A percentile compares a stretch with the other conserved stretches of the same genome.
Conservation (phyloP, 2,888 invertebrate genomes). For the Apocheima hispidaria region DNA sequence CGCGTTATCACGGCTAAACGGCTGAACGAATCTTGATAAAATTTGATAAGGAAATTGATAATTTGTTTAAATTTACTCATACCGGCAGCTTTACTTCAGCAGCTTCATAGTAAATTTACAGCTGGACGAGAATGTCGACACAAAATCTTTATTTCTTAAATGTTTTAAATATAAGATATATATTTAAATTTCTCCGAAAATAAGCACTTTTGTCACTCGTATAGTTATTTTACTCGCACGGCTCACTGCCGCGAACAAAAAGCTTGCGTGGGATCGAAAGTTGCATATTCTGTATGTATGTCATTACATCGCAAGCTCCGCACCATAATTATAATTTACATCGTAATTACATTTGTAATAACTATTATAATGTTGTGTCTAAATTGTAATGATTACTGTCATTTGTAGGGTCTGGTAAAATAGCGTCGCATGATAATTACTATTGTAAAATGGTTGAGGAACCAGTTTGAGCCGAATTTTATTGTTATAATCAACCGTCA, state of each 20-base stretch:
- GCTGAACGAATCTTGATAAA: no score
- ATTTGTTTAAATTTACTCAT: no score
- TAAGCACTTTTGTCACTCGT: no score
- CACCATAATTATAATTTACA: conserved; percentile 35
- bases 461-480: conserved; percentile 21
- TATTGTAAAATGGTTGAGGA: conserved; percentile 15
- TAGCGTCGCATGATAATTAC: conserved; percentile 22
- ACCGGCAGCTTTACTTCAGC: no score
- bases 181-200: no score
- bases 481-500: background rate
- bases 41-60: no score
- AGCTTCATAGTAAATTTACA: no score
- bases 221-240: background rate
- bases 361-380: conserved; percentile 25
- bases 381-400: conserved; percentile 29
- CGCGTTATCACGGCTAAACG: no score
- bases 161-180: no score
- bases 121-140: no score
- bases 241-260: background rate
- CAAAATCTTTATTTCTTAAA: no score
- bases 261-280: conserved; percentile 25
- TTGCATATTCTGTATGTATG: conserved; percentile 11
- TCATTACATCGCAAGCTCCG: conserved; percentile 26
- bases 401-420: conserved; percentile 23
- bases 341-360: conserved; percentile 32